Evolutionary conservation across 2,888 invertebrate species (phyloP), one percentile per base, ranked within the genome.

Genomic region (Ophion costatus): DNA sequence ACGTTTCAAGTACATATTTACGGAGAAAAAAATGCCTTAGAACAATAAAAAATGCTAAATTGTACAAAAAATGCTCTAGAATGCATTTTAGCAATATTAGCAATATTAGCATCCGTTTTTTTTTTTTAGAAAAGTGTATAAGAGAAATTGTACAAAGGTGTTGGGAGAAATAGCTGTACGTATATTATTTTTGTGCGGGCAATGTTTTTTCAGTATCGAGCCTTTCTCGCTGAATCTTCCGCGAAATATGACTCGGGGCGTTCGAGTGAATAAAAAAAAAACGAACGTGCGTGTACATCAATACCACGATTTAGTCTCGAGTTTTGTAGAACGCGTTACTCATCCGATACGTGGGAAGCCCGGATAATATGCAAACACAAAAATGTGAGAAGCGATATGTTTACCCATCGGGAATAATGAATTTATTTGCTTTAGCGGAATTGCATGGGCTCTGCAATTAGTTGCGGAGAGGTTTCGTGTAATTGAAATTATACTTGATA

Each of bases 251-350:
- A 83, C 71, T 75, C 17, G 22, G 63, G 45, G 61, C 59, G 59
- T 33, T 66, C 29, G 33, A 51, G 59, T 51, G 63, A 76, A 66
- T 75, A 61, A 63, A 64, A 79, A 63, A 73, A 63, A 59, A 66
- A 64, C 6, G n/a, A n/a, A 20, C 17, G 6, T 33, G 56, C 59
- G 33, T 29, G 69, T 11, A 33, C 29, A 29, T 57, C 56, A 69
- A 76, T 80, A 80, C 66, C 64, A 80, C 57, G 79, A 75, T 74
- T 74, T 45, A 29, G 14, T 59, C 57, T 70, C 42, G 74, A 24
- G 59, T 45, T 74, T 74, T 22, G 64, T 29, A 45, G 79, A 79
- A 56, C 51, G 51, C 70, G 64, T 70, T 63, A 63, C n/a, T 76
- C 63, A 70, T 64, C 20, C 64, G 64, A 59, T 75, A 79, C 63